Evolutionary conservation across 2,113 vertebrate species (phyloP), one percentile per base, ranked within the genome.

Genomic region (Chelonoidis abingdonii): DNA sequence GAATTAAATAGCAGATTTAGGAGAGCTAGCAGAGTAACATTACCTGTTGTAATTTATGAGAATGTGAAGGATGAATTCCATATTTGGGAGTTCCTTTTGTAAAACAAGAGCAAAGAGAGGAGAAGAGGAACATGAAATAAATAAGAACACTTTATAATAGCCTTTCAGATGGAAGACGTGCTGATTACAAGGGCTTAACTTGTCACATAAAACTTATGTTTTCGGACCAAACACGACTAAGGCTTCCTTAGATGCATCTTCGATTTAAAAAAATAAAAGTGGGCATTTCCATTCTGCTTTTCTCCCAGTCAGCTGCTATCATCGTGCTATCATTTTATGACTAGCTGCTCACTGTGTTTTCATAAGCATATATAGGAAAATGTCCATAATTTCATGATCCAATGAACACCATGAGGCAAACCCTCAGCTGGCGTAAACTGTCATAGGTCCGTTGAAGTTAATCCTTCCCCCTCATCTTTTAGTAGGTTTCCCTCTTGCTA

Each of bases 181-280:
- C 41, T 44, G 10, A 78, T 78, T 47, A 22, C 75, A 47, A 24
- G 24, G 13, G 7, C 75, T 78, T 78, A 47, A 27, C 22, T 47
- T 47, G 41, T 76, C 41, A 41, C 41, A 76, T 41, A 76, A 76
- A 76, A 27, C 41, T 27, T 44, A 44, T 24, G 3, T 76, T 76
- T 44, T 47, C 5, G 2, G 8, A 72, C 69, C 7, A 72, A 27
- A 6, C 11, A 17, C 35, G 47, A 2, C 31, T 29, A 31, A 89
- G 75, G 24, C 25, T 72, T 50, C 10, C 13, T 9, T 1, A 75
- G 57, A 78, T 90, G 69, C 5, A 82, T 53, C 69, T 80, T 44
- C 27, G 6, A 83, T 83, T 95, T 62, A 81, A 27, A 22, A 22
- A 81, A 16, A 84, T 72, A 22, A 10, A 87, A 94, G 75, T 83